Conservation (phyloP, 2,113 vertebrate genomes). For the Bubalus kerabau region DNA sequence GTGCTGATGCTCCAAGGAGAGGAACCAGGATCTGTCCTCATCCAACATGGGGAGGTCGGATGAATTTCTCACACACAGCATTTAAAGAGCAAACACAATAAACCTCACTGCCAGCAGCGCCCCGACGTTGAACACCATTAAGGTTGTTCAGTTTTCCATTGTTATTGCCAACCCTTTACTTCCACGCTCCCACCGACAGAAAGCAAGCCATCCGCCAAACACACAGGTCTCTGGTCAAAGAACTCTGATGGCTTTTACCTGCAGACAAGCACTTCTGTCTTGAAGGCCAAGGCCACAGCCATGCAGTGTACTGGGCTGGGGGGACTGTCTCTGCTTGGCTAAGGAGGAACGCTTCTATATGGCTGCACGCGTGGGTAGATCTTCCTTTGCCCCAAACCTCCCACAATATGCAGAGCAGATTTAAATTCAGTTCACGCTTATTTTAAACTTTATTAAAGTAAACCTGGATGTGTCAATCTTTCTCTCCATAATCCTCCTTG, state of each 20-base stretch:
- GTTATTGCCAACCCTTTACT: not conserved
- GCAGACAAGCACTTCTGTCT: not conserved
- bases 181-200: not conserved
- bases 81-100: not conserved
- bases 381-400: not conserved
- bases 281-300: not conserved
- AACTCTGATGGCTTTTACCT: not conserved
- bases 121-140: not conserved
- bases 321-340: not conserved
- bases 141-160: not conserved
- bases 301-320: rapidly evolving
- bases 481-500: slow-evolving; percentile 22
- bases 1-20: not conserved
- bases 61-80: not conserved
- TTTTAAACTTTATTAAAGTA: slow-evolving; percentile 7
- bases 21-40: not conserved
- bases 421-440: not conserved
- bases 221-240: not conserved
- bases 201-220: not conserved
- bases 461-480: not conserved
- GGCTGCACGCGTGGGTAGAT: not conserved
- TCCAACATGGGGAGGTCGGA: not conserved
- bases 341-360: not conserved
- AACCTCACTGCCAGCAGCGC: not conserved
- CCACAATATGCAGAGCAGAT: not conserved